Percentiles rank a stretch among this genome's conserved stretches.
Evolutionary conservation across 2,113 vertebrate genomes (phyloP).

Genomic region (Apteryx owenii): DNA sequence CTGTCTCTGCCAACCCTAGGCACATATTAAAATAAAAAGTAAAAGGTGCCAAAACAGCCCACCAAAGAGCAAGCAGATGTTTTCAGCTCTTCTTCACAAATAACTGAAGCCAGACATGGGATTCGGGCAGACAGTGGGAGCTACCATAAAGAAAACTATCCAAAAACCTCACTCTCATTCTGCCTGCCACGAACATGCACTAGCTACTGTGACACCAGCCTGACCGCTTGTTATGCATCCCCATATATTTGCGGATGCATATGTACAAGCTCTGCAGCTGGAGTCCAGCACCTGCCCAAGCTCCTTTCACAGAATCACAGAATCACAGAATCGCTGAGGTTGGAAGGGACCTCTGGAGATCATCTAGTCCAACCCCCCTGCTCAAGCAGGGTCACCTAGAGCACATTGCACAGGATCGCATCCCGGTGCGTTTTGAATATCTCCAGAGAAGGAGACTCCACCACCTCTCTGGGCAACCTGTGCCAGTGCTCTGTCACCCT

Average conservation of each 20-base stretch:
- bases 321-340: no score
- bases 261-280: no score
- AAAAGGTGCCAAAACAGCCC: not conserved
- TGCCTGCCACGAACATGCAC: rapidly evolving
- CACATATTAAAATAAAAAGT: not conserved
- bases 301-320: no score
- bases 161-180: not conserved
- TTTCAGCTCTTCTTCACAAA: not conserved
- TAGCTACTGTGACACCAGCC: rapidly evolving
- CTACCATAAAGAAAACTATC: not conserved
- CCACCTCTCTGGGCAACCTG: no score
- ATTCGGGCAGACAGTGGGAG: not conserved
- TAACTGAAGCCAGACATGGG: rapidly evolving
- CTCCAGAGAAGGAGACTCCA: no score
- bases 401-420: no score
- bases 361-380: no score
- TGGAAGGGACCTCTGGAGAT: no score
- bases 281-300: no score
- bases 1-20: not conserved
- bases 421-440: no score
- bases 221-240: rapidly evolving
- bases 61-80: not conserved
- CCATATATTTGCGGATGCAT: rapidly evolving
- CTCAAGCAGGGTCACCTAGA: no score
- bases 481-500: no score